Percentiles rank a stretch among this genome's conserved stretches.
These are phyloP conservation scores for Pongo pygmaeus DNA, from an alignment of 2,113 vertebrate species.

Conservation along the genomic window DNA sequence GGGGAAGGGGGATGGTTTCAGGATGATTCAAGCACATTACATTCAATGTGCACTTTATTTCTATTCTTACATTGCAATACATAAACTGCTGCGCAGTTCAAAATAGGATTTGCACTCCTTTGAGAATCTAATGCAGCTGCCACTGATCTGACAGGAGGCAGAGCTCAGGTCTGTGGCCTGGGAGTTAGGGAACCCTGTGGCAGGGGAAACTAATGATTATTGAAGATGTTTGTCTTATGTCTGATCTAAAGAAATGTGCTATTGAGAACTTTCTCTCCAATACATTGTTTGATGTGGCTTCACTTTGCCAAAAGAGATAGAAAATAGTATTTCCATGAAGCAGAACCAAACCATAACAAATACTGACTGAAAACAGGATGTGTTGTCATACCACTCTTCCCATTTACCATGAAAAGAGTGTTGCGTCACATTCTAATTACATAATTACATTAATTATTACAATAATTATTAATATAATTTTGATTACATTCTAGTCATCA, in stretches of 20 bases:
- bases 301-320: constrained; percentile 27
- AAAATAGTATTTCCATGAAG: background rate
- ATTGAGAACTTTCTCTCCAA: background rate
- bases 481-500: background rate
- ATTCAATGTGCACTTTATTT: no score
- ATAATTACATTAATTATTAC: no score
- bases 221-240: background rate
- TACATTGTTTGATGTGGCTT: background rate
- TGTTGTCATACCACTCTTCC: background rate
- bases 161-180: no score
- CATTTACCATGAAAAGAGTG: background rate
- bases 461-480: no score
- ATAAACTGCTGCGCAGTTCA: no score
- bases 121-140: no score
- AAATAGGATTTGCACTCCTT: no score
- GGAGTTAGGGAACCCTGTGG: no score
- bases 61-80: no score
- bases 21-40: no score
- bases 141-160: no score
- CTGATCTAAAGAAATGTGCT: background rate
- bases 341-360: background rate
- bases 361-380: background rate
- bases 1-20: no score
- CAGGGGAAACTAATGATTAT: background rate
- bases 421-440: background rate